Evolutionary conservation across 2,113 vertebrate species (phyloP), one percentile per base, ranked within the genome.

Genomic region (Zosterops pallidus): DNA sequence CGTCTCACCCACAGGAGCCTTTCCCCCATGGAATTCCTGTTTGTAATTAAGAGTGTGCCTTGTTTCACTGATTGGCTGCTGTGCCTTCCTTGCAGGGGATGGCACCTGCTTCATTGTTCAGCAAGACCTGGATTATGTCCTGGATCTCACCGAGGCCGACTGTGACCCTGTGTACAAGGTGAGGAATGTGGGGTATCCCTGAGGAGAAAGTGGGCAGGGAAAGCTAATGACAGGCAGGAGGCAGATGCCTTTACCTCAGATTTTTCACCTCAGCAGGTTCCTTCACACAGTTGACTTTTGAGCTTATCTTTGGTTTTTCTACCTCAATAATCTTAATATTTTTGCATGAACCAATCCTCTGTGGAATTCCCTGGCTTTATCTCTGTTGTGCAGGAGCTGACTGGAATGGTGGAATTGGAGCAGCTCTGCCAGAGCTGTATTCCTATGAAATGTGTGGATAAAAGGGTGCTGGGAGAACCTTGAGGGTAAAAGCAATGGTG

Each of bases 161-260:
- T 98, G 97, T 1, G 98, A 98, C 55, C 97, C 98, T 0, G 98
- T 98, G 17, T 98, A 98, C 80, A 98, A 97, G 98, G 98, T 98
- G 42, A 62, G 75, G 28, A 47, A 3, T 0, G 1, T 0, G 5
- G 6, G 2, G 1, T 23, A 4, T 55, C 35, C 62, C 69, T 41
- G 28, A 21, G 46, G 53, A 53, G 53, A 31, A 55, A 9, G 33
- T 10, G 14, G 29, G 5, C 14, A 16, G 56, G 60, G 42, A 53
- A 17, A 33, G 33, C 35, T 11, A 21, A 5, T 33, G 15, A 41
- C 55, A 33, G 39, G 39, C 24, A 50, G 42, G 57, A 31, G 49
- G 47, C 37, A 62, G 46, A 74, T 67, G 56, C 85, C 41, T 29
- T 72, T 31, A 7, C 28, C 64, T 78, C 13, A 2, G 42, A 5